A percentile compares a stretch with the other conserved stretches of the same genome.
Conservation (phyloP, 1,140 invertebrate genomes). For the Drosophila lacertosa region DNA sequence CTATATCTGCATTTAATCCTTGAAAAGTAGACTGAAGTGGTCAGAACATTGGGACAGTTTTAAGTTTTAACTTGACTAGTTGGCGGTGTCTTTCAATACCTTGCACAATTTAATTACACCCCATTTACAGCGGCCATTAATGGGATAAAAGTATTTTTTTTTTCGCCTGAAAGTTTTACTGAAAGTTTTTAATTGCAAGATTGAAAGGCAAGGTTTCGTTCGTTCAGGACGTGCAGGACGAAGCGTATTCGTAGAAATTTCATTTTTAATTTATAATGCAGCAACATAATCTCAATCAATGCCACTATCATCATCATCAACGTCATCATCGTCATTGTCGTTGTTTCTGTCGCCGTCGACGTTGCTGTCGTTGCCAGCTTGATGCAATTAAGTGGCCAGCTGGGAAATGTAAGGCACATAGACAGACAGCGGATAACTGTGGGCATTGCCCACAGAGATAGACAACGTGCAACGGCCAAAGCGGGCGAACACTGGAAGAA, state of each 20-base stretch:
- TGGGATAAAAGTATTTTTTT: too few species aligned
- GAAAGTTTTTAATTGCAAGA: neutral
- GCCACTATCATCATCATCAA: slow-evolving; percentile 2
- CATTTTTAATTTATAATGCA: slow-evolving; percentile 32
- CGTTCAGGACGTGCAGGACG: neutral
- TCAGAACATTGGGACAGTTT: too few species aligned
- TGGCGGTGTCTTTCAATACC: too few species aligned
- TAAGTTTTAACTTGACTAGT: too few species aligned
- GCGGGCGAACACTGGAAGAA: neutral
- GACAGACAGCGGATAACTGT: neutral
- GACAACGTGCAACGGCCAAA: neutral
- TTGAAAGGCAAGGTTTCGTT: neutral
- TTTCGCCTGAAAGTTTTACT: too few species aligned
- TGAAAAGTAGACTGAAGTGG: too few species aligned
- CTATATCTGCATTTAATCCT: too few species aligned
- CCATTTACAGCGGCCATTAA: too few species aligned
- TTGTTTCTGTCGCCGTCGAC: too few species aligned
- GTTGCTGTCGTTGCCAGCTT: slow-evolving; percentile 6
- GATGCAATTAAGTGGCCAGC: slow-evolving; percentile 35
- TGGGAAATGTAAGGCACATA: slow-evolving; percentile 4
- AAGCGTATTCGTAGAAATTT: slow-evolving; percentile 6
- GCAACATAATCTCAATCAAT: slow-evolving; percentile 40
- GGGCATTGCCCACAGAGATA: neutral
- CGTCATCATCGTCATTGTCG: neutral
- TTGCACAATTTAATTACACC: too few species aligned